Percentiles rank a stretch among this genome's conserved stretches.
Conservation (phyloP, 2,113 vertebrate species). For the Nesogale talazaci region DNA sequence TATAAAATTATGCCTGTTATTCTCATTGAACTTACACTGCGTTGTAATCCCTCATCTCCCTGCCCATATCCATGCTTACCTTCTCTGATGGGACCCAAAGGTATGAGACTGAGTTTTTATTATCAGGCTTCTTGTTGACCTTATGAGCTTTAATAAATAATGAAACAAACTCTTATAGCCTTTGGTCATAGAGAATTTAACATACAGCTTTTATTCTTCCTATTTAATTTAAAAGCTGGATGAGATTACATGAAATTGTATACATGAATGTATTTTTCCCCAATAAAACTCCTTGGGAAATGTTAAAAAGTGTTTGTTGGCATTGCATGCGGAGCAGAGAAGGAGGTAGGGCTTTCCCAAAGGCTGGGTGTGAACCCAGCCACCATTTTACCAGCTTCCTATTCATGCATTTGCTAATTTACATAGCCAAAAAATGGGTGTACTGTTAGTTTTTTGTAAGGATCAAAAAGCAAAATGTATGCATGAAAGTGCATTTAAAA, state of each 20-base stretch:
- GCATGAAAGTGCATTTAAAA: too few species aligned
- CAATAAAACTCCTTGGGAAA: not conserved
- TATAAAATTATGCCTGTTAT: not conserved
- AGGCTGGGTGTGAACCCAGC: not conserved
- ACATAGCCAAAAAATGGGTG: not conserved
- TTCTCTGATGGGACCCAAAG: not conserved
- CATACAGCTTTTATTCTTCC: not conserved
- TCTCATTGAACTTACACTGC: not conserved
- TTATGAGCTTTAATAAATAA: not conserved
- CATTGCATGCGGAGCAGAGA: not conserved
- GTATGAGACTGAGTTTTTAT: not conserved
- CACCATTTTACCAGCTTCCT: too few species aligned
- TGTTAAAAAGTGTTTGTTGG: not conserved
- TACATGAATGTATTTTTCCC: not conserved
- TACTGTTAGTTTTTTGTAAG: not conserved
- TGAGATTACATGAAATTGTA: not conserved
- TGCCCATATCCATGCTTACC: not conserved
- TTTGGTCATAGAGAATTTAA: not conserved
- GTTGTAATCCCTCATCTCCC: not conserved
- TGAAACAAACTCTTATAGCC: not conserved
- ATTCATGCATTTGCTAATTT: not conserved
- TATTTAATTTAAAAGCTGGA: not conserved
- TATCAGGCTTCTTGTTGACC: not conserved
- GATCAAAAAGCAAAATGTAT: not conserved
- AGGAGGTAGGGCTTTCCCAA: fast-evolving